A percentile compares a stretch with the other conserved stretches of the same genome.
Conservation (phyloP, 2,888 invertebrate species). For the Epinotia nisella region DNA sequence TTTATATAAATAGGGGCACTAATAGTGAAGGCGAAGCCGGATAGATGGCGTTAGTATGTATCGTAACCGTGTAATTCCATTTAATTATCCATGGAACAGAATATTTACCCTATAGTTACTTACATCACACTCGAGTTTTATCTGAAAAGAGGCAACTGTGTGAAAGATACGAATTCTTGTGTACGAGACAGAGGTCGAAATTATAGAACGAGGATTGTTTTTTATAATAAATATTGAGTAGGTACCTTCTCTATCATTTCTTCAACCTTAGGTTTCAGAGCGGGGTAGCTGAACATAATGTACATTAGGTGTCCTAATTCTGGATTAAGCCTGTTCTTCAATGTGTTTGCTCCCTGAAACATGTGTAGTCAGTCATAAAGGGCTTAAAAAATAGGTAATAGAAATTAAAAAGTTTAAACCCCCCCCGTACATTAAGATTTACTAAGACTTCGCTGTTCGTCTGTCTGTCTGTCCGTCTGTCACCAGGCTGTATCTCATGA, state of each 20-base stretch:
- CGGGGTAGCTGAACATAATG: slow-evolving; percentile 75
- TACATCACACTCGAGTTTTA: slow-evolving; percentile 50
- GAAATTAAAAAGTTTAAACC: too few relatives aligned
- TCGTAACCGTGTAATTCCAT: too few relatives aligned
- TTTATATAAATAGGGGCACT: not conserved
- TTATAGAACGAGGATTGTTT: too few relatives aligned
- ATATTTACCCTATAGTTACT: not conserved
- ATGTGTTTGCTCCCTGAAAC: slow-evolving; percentile 67
- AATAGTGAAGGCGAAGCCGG: not conserved
- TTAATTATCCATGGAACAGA: not conserved
- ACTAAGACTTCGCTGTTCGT: too few relatives aligned
- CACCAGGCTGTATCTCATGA: too few relatives aligned
- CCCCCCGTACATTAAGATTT: too few relatives aligned
- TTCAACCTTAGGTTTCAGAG: slow-evolving; percentile 62
- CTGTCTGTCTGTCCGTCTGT: too few relatives aligned
- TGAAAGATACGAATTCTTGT: not conserved
- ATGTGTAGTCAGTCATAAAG: not conserved
- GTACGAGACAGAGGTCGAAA: too few relatives aligned
- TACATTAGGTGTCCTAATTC: slow-evolving; percentile 75
- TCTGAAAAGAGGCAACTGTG: slow-evolving; percentile 52
- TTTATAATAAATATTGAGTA: not conserved
- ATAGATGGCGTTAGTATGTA: slow-evolving; percentile 13
- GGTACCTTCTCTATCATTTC: slow-evolving; percentile 63
- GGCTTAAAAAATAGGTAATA: too few relatives aligned
- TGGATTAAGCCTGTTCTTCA: slow-evolving; percentile 75